A percentile compares a stretch with the other conserved stretches of the same genome.
phyloP scores from a whole-genome alignment of 2,888 invertebrate species.

The Dugesia japonica region DNA sequence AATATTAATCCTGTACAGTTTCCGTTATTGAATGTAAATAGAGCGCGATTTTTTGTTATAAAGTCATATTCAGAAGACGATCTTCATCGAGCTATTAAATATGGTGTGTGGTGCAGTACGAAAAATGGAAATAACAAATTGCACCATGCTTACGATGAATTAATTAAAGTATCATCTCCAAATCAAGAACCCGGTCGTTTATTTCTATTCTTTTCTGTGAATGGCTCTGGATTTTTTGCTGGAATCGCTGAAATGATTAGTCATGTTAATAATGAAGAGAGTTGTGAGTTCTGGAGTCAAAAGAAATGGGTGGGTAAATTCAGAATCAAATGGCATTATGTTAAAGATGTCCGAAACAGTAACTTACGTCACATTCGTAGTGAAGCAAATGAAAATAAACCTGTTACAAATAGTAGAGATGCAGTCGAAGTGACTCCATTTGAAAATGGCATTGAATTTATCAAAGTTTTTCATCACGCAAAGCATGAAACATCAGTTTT shows the following conservation, averaged over 20 bases:
- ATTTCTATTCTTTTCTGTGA: slow-evolving; percentile 82
- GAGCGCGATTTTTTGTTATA: slow-evolving; percentile 67
- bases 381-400: slow-evolving; percentile 95
- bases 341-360: slow-evolving; percentile 57
- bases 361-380: slow-evolving; percentile 79
- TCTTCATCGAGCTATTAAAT: slow-evolving; percentile 89
- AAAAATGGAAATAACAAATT: slow-evolving; percentile 85
- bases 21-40: not conserved
- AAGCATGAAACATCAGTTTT: slow-evolving; percentile 86
- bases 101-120: slow-evolving; percentile 98
- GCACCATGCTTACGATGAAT: slow-evolving; percentile 63
- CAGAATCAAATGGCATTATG: slow-evolving; percentile 92
- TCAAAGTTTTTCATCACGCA: slow-evolving; percentile 66
- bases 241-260: slow-evolving; percentile 96
- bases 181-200: slow-evolving; percentile 53
- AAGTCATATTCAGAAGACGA: slow-evolving; percentile 96
- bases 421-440: slow-evolving; percentile 80
- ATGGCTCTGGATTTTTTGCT: slow-evolving; percentile 91
- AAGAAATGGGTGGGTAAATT: slow-evolving; percentile 97
- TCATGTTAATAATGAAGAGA: slow-evolving; percentile 76
- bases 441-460: slow-evolving; percentile 73
- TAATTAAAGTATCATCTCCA: not conserved
- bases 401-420: slow-evolving; percentile 89
- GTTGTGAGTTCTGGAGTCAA: slow-evolving; percentile 87
- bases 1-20: not conserved